Evolutionary conservation across 1,140 invertebrate species (phyloP).

Genomic region (Drosophila hydei): DNA sequence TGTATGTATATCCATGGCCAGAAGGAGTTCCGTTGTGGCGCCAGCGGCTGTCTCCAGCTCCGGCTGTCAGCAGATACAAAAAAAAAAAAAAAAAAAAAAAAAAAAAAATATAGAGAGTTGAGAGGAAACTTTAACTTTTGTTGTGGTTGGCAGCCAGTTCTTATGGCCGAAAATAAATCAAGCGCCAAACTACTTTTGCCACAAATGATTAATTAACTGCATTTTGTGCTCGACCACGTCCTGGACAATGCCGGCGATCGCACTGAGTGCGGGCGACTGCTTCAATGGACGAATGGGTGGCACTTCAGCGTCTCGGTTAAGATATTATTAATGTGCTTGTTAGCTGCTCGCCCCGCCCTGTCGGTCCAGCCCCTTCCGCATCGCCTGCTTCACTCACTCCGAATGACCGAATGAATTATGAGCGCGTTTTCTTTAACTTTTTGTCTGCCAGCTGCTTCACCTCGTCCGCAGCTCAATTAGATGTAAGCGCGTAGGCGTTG

Average conservation of each 20-base stretch:
- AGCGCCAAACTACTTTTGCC: conserved; percentile 71
- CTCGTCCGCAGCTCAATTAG: conserved; percentile 4
- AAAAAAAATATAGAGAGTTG: conserved; percentile 19
- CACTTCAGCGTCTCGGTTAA: conserved; percentile 60
- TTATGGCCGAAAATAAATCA: conserved; percentile 76
- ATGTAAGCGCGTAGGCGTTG: background rate
- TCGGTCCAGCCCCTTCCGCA: background rate
- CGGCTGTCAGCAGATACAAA: conserved; percentile 31
- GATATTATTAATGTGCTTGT: conserved; percentile 80
- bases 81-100: conserved; percentile 30
- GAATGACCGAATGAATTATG: conserved; percentile 55
- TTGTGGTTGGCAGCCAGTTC: conserved; percentile 47
- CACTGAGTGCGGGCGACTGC: background rate
- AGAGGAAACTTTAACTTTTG: conserved; percentile 65
- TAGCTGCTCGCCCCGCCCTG: conserved; percentile 43
- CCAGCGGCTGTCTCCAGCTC: conserved; percentile 2
- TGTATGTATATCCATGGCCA: background rate
- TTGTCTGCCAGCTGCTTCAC: background rate
- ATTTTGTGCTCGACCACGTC: conserved; percentile 63
- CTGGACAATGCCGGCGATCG: conserved; percentile 9
- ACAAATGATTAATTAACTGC: conserved; percentile 79
- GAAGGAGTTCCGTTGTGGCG: background rate
- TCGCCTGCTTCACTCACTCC: too few species aligned
- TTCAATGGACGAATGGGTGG: conserved; percentile 32
- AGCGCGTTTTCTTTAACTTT: conserved; percentile 45